These are phyloP conservation scores for Flabesymbios commensalis DNA, from an alignment of 2,888 invertebrate species.

Conservation along the genomic window DNA sequence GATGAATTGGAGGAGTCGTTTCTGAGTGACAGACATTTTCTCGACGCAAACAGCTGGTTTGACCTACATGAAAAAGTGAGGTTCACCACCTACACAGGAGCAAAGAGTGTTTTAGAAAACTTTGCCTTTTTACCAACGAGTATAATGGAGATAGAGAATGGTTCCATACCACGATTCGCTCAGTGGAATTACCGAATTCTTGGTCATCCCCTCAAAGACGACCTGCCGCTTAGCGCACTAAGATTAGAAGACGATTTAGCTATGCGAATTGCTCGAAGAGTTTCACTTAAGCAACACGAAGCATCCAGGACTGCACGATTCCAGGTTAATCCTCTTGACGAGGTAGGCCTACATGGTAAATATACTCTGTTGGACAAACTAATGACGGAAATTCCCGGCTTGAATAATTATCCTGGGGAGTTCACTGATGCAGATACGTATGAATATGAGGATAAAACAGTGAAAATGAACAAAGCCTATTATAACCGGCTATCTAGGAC, in stretches of 20 bases:
- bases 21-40: neutral
- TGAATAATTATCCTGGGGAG: conserved; percentile 38
- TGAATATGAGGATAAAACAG: too few relatives aligned
- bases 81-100: neutral
- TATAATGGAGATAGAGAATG: conserved; percentile 31
- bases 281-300: neutral
- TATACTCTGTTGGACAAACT: conserved; percentile 35
- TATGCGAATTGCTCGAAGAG: conserved; percentile 21
- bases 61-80: conserved; percentile 1
- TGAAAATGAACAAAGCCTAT: conserved; percentile 19
- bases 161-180: conserved; percentile 20
- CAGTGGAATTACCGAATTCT: conserved; percentile 40
- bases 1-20: conserved; percentile 35
- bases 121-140: conserved; percentile 47
- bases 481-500: conserved; percentile 18
- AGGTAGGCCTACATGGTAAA: neutral
- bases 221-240: conserved; percentile 37
- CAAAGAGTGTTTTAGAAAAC: conserved; percentile 13
- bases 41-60: conserved; percentile 3
- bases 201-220: conserved; percentile 24
- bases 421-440: conserved; percentile 32
- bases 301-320: conserved; percentile 5
- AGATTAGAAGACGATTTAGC: conserved; percentile 41
- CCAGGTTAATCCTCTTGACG: conserved; percentile 4
- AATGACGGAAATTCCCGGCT: conserved; percentile 44